A percentile compares a stretch with the other conserved stretches of the same genome.
Conservation (phyloP, 2,797 vertebrate genomes). For the Acanthurus tractus region DNA sequence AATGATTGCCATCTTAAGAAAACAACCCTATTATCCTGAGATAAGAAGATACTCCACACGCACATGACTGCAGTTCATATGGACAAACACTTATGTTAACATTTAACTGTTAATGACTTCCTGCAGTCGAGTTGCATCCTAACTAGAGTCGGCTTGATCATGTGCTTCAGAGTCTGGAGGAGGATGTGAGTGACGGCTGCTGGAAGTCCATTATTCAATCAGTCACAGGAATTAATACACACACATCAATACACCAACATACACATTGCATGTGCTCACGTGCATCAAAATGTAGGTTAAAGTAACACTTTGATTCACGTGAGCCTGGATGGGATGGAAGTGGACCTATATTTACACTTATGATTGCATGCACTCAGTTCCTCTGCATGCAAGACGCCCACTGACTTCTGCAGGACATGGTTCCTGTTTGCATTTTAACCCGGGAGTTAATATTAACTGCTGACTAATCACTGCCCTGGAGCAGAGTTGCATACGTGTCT, state of each 20-base stretch:
- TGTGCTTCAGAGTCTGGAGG: constrained; percentile 14
- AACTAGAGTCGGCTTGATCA: constrained; percentile 24
- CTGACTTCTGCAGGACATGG: not conserved
- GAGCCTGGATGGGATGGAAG: not conserved
- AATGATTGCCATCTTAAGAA: not conserved
- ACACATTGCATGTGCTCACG: not conserved
- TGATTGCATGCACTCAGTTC: not conserved
- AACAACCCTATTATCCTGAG: not conserved
- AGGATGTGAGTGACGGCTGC: constrained; percentile 16
- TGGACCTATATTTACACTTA: too few relatives aligned
- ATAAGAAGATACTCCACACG: not conserved
- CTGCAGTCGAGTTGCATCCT: constrained; percentile 56
- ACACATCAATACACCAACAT: not conserved
- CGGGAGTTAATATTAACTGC: not conserved
- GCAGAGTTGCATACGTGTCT: constrained; percentile 24
- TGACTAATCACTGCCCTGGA: not conserved
- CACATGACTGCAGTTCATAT: not conserved
- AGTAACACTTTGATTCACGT: too few relatives aligned
- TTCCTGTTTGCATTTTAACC: constrained; percentile 43
- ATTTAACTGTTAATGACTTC: constrained; percentile 50
- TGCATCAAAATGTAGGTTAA: not conserved
- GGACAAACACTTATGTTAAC: not conserved
- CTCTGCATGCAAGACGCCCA: not conserved
- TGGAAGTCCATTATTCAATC: constrained; percentile 10
- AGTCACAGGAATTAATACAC: not conserved